phyloP scores from a whole-genome alignment of 2,888 invertebrate genomes.

The Ecdyonurus torrentis region DNA sequence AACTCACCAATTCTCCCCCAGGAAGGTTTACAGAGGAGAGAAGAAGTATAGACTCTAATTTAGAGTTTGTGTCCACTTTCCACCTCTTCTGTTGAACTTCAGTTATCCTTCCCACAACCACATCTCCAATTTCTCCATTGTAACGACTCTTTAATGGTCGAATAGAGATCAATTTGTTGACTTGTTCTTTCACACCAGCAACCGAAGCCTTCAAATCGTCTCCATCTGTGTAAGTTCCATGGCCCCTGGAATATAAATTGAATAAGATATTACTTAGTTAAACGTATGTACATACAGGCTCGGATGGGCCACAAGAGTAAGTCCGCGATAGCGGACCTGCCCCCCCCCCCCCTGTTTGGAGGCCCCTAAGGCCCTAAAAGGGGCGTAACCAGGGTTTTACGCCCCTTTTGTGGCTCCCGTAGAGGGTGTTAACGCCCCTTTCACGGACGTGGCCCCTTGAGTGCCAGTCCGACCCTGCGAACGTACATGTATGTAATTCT shows the following conservation, averaged over 20 bases:
- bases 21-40: constrained; percentile 92
- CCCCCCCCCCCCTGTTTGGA: too few relatives aligned
- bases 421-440: too few relatives aligned
- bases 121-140: constrained; percentile 90
- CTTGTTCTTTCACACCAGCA: constrained; percentile 84
- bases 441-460: too few relatives aligned
- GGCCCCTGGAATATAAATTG: constrained; percentile 48
- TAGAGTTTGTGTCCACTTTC: constrained; percentile 89
- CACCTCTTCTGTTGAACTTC: constrained; percentile 90
- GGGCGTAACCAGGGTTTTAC: too few relatives aligned
- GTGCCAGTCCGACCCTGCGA: neutral
- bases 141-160: constrained; percentile 81
- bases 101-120: constrained; percentile 83
- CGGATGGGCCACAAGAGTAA: neutral
- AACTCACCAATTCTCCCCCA: constrained; percentile 84
- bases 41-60: constrained; percentile 69
- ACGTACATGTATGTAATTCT: neutral
- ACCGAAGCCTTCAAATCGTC: constrained; percentile 79
- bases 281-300: neutral
- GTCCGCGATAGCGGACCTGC: too few relatives aligned
- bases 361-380: too few relatives aligned
- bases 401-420: too few relatives aligned
- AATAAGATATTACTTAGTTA: neutral
- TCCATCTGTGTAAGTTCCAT: constrained; percentile 78
- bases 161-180: constrained; percentile 87